Evolutionary conservation across 2,888 invertebrate species (phyloP).

Genomic region (Anagyrus pseudococci): DNA sequence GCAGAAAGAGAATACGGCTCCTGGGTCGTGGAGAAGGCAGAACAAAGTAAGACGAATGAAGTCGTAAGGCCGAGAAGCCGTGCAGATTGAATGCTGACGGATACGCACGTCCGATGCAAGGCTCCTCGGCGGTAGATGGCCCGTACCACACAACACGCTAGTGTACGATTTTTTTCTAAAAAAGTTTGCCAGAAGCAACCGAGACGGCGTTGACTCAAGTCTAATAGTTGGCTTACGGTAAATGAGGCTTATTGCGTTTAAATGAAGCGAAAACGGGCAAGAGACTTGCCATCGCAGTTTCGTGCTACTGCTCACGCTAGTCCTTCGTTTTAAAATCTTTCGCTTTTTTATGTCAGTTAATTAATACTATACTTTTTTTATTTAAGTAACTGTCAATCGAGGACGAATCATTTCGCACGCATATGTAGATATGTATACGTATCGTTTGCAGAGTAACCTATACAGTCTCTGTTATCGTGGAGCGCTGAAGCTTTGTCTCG

Average conservation of each 20-base stretch:
- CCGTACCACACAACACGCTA: conserved; percentile 7
- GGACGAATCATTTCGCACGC: conserved; percentile 33
- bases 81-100: conserved; percentile 9
- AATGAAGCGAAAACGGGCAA: too few relatives aligned
- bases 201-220: conserved; percentile 3
- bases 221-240: neutral
- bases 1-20: too few relatives aligned
- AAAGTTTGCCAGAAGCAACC: conserved; percentile 20
- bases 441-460: conserved; percentile 32
- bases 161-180: conserved; percentile 14
- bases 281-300: too few relatives aligned
- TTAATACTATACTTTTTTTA: conserved; percentile 5
- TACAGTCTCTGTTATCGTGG: conserved; percentile 26
- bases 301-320: neutral
- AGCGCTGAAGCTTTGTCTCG: conserved; percentile 11
- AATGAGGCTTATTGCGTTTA: neutral
- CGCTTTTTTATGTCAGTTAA: neutral
- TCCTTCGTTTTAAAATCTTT: neutral
- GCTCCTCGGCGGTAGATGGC: conserved; percentile 26
- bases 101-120: conserved; percentile 10
- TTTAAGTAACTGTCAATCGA: conserved; percentile 37
- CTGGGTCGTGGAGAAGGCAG: conserved; percentile 25
- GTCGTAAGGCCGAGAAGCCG: conserved; percentile 26
- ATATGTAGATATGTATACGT: conserved; percentile 26
- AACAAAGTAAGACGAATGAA: conserved; percentile 24